Evolutionary conservation across 1,140 invertebrate species (phyloP), one percentile per base, ranked within the genome.

Genomic region (Aphelinus certus): DNA sequence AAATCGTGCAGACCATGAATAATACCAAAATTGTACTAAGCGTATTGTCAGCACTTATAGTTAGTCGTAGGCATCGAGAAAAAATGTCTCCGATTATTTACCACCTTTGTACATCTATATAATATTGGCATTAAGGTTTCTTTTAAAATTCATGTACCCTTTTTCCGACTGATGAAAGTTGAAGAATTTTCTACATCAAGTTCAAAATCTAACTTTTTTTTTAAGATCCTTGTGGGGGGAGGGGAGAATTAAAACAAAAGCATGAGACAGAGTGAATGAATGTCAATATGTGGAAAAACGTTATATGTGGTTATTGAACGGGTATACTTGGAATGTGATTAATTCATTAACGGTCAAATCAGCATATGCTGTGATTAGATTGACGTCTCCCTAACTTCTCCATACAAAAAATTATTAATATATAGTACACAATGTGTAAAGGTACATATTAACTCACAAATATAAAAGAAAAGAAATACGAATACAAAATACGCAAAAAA

Each of bases 301-400:
- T 26, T 0, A 26, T 26, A 71, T 71, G 65, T 57, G 61, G 63
- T 66, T 3, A 70, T 71, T 65, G 43, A 78, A 81, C 70, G 75
- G 79, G 76, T 79, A 78, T 77, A 79, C 73, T 76, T 77, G 78
- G 71, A 48, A 78, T 79, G 78, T 79, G 76, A 78, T 80, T 81
- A 81, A 79, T 82, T 81, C 80, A 79, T 80, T 78, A 78, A 81
- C 78, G 78, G 71, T 75, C 62, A 71, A 81, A 82, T 83, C 79
- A 79, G 79, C 80, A 80, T 81, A 81, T 81, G 79, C 81, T 84
- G 82, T 86, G 81, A 84, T 83, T 83, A 83, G 79, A 83, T 78
- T 80, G 82, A 80, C 83, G 77, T 80, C 79, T 78, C 78, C 66
- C 69, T 70, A 47, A 66, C 71, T 75, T 75, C 68, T 75, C 56